These are phyloP conservation scores for Agrypnus murinus DNA, from an alignment of 2,888 invertebrate species.

Conservation along the genomic window DNA sequence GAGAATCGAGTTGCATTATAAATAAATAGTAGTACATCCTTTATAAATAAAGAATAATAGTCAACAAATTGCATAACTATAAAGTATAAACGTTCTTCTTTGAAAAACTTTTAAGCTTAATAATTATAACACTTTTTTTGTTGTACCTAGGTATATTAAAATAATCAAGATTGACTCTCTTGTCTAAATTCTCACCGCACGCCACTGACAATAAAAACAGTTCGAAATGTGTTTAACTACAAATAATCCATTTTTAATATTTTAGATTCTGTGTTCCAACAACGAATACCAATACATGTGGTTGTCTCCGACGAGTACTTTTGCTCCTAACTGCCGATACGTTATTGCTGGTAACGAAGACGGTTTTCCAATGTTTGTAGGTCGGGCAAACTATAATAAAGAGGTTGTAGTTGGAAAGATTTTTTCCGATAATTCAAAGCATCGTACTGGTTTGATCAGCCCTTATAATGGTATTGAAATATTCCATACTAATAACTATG, in stretches of 20 bases:
- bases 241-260: not conserved
- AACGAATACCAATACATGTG: slow-evolving; percentile 32
- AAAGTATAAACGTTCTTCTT: no score
- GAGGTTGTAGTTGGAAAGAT: slow-evolving; percentile 38
- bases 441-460: slow-evolving; percentile 12
- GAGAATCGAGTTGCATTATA: no score
- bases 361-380: slow-evolving; percentile 34
- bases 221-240: no score
- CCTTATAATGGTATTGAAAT: slow-evolving; percentile 2
- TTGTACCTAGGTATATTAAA: no score
- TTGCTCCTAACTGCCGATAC: slow-evolving; percentile 31
- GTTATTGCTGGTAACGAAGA: slow-evolving; percentile 45
- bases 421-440: slow-evolving; percentile 14
- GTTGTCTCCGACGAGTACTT: slow-evolving; percentile 15
- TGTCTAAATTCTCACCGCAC: no score
- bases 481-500: not conserved
- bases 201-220: no score
- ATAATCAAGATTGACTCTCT: no score
- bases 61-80: no score
- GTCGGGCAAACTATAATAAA: slow-evolving; percentile 21
- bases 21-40: no score
- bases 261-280: slow-evolving; percentile 45
- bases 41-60: no score
- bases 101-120: no score
- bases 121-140: no score